A percentile compares a stretch with the other conserved stretches of the same genome.
These are phyloP conservation scores for Rhea americana DNA, from an alignment of 2,113 vertebrate genomes.

Conservation along the genomic window DNA sequence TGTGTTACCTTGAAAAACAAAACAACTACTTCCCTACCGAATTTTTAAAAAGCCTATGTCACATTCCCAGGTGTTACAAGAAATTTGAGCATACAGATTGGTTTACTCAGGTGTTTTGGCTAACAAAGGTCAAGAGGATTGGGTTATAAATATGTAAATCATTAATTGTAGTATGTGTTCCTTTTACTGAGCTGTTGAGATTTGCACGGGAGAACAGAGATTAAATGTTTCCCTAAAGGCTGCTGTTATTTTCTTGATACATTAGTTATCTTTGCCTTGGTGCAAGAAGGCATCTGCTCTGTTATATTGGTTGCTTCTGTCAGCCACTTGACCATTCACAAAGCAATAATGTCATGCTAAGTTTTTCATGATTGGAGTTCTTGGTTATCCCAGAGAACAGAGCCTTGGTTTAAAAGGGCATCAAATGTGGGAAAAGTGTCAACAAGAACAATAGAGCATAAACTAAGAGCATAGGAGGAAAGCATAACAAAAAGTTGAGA, in stretches of 20 bases:
- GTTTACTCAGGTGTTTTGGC: conserved; percentile 56
- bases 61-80: conserved; percentile 12
- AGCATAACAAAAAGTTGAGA: neutral
- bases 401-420: neutral
- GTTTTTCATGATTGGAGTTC: neutral
- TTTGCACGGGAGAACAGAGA: conserved; percentile 16
- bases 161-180: conserved; percentile 46
- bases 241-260: neutral
- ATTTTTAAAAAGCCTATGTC: neutral
- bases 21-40: neutral
- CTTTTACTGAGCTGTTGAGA: conserved; percentile 20
- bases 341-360: accelerated
- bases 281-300: neutral
- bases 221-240: conserved; percentile 3
- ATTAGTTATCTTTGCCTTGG: neutral
- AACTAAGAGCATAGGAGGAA: neutral
- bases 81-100: conserved; percentile 22
- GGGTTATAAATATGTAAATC: conserved; percentile 63
- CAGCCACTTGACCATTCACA: neutral
- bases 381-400: neutral
- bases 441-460: neutral
- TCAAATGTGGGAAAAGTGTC: neutral
- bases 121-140: conserved; percentile 60
- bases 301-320: neutral
- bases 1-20: neutral